Percentiles rank a stretch among this genome's conserved stretches.
These are phyloP conservation scores for Halyomorpha halys DNA, from an alignment of 1,140 invertebrate species.

Conservation along the genomic window DNA sequence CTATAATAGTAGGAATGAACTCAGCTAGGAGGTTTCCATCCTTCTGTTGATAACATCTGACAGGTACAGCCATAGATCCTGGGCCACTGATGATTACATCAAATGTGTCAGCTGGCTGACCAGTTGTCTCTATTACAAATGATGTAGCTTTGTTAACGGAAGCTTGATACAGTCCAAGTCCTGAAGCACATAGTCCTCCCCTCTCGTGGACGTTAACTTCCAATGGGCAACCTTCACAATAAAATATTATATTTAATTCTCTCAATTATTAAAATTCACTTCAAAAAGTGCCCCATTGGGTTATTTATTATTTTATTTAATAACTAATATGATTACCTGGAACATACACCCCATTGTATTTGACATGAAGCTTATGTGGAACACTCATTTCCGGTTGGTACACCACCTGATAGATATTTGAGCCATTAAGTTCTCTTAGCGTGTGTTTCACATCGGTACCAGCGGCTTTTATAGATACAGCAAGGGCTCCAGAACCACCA, in stretches of 20 bases:
- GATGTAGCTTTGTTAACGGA: constrained; percentile 56
- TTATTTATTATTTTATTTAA: neutral
- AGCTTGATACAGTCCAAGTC: constrained; percentile 71
- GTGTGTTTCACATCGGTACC: constrained; percentile 69
- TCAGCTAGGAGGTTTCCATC: constrained; percentile 86
- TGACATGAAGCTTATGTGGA: constrained; percentile 68
- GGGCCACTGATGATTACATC: constrained; percentile 83
- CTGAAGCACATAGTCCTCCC: constrained; percentile 65
- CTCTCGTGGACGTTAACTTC: constrained; percentile 45
- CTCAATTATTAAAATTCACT: neutral
- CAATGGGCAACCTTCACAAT: constrained; percentile 40
- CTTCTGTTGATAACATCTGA: constrained; percentile 89
- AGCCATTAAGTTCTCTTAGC: constrained; percentile 53
- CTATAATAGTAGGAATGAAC: constrained; percentile 72
- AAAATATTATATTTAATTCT: neutral
- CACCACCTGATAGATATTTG: constrained; percentile 65
- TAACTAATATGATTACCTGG: constrained; percentile 36
- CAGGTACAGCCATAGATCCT: constrained; percentile 78
- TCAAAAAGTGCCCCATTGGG: neutral
- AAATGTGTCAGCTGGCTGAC: constrained; percentile 74
- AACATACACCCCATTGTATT: constrained; percentile 63
- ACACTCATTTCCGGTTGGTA: constrained; percentile 73
- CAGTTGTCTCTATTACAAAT: constrained; percentile 80
- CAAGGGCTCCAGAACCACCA: constrained; percentile 73
- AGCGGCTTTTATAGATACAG: constrained; percentile 63